Evolutionary conservation across 2,888 invertebrate genomes (phyloP), one percentile per base, ranked within the genome.

Genomic region (Lucinisca nassula): DNA sequence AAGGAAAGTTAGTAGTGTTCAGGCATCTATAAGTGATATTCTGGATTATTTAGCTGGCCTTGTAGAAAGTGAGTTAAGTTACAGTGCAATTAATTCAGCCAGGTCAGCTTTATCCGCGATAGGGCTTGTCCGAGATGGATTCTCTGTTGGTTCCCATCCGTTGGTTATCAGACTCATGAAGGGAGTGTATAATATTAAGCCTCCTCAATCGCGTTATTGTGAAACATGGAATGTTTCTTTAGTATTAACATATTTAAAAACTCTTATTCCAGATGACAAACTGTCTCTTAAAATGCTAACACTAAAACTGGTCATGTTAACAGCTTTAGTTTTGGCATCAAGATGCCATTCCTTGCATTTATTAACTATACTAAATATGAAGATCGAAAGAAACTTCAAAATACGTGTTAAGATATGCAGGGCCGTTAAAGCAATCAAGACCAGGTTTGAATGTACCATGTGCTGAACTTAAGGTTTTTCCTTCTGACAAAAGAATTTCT

Each of bases 31-130:
- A 14, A 40, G 40, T 40, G 40, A 40, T 40, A 14, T 40, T 10
- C 14, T 40, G 40, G 40, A 40, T 40, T 40, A 40, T 40, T 40
- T 40, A 40, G 40, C 40, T 10, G 30, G 40, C 14, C 40, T 38
- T 12, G 40, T 58, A 49, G 38, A 73, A 27, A 37, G 6, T 12
- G 81, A 61, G 73, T 55, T 51, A 38, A 67, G 61, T 40, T 81
- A 81, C 35, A 75, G 75, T 74, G 55, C 81, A 24, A 81, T 81
- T 21, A 81, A 81, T 61, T n/a, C 81, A 40, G 81, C 80, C 17
- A 32, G 80, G 4, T 35, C 35, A 6, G 73, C 74, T 24, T 21
- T 74, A 17, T 81, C 81, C 21, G 37, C 81, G 1, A 1, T 81
- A 27, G 74, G 55, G 14, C 1, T 75, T 2, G 10, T 61, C 6